Evolutionary conservation across 1,140 invertebrate species (phyloP).

Genomic region (Pseudobourletiella spinata): DNA sequence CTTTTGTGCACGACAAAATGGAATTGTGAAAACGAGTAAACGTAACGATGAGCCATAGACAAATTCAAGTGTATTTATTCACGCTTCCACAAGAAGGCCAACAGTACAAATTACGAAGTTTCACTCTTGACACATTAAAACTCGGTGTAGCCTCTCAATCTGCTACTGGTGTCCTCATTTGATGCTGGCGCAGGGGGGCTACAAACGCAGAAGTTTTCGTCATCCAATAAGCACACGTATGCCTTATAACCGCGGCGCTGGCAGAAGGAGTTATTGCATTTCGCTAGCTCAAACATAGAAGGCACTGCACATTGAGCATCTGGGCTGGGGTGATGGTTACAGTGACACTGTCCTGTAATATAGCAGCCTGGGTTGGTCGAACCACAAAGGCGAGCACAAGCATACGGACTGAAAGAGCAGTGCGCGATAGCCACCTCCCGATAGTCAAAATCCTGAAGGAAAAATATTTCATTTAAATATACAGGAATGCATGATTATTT

Average conservation of each 20-base stretch:
- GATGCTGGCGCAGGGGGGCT: too few species aligned
- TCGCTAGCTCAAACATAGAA: background rate
- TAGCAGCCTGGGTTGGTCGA: background rate
- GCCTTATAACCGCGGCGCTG: background rate
- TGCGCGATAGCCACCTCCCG: background rate
- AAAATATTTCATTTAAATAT: background rate
- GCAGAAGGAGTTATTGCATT: background rate
- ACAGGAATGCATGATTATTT: background rate
- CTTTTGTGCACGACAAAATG: too few species aligned
- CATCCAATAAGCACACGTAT: background rate
- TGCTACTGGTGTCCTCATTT: too few species aligned
- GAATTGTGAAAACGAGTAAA: too few species aligned
- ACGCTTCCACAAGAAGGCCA: too few species aligned
- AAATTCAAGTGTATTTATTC: too few species aligned
- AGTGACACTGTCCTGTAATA: background rate
- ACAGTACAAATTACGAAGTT: too few species aligned
- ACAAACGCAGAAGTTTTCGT: background rate
- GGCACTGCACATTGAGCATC: background rate
- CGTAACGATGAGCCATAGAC: too few species aligned
- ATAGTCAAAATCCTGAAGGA: background rate
- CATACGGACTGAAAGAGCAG: background rate
- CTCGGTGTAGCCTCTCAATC: too few species aligned
- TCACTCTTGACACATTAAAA: too few species aligned
- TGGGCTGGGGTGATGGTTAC: background rate
- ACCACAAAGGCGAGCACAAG: background rate